A percentile compares a stretch with the other conserved stretches of the same genome.
These are phyloP conservation scores for Antheraea yamamai DNA, from an alignment of 2,888 invertebrate genomes.

Conservation along the genomic window DNA sequence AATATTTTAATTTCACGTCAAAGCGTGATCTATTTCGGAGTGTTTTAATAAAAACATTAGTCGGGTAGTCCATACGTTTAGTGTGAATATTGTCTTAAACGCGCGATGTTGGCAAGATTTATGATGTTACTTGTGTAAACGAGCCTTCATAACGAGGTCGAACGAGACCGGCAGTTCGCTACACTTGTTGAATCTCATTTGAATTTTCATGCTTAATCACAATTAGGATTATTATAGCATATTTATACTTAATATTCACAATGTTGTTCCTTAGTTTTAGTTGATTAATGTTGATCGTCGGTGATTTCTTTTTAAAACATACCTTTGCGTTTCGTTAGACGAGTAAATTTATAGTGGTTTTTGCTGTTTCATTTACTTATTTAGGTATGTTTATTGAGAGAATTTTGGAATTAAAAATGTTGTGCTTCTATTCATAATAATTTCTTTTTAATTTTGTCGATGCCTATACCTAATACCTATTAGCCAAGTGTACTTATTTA, in stretches of 20 bases:
- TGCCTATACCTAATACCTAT: no score
- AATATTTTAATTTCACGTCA: neutral
- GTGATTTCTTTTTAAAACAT: neutral
- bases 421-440: neutral
- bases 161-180: slow-evolving; percentile 14
- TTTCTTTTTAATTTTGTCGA: neutral
- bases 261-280: neutral
- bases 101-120: neutral
- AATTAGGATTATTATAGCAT: slow-evolving; percentile 18
- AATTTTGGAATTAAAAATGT: neutral
- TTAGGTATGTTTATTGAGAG: neutral
- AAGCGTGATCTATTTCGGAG: neutral
- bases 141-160: slow-evolving; percentile 18
- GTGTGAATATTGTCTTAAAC: neutral
- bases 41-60: neutral
- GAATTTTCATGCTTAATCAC: slow-evolving; percentile 18
- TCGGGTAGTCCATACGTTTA: neutral
- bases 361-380: neutral
- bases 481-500: neutral
- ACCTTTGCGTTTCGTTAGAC: neutral
- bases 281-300: neutral
- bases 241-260: slow-evolving; percentile 12
- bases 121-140: slow-evolving; percentile 16
- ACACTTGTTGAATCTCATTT: slow-evolving; percentile 24
- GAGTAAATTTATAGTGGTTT: neutral